Evolutionary conservation across 2,888 invertebrate genomes (phyloP), one percentile per base, ranked within the genome.

Genomic region (Lacanobia oleracea): DNA sequence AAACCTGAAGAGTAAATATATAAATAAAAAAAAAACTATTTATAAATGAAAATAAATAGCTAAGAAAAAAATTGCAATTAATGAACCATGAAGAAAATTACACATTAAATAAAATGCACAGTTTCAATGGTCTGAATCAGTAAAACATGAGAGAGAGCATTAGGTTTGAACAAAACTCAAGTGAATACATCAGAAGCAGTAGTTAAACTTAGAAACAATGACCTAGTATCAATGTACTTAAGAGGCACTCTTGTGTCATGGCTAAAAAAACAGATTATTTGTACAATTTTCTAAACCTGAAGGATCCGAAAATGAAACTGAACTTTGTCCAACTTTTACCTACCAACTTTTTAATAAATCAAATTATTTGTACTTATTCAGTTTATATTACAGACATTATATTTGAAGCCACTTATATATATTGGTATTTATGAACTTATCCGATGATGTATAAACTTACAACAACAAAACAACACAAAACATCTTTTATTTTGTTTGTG

Each of bases 141-240:
- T 8, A 4, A n/a, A 33, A 61, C 40, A 16, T 53, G 27, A 54
- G 57, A 67, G 70, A 59, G 33, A 78, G 40, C 50, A 51, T 62
- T 51, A 65, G 70, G 37, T 59, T 70, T 67, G 0, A 76, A 74
- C 67, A 76, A 76, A 66, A 61, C 23, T 56, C 23, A 65, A 79
- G 72, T 75, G 57, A 72, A 80, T 72, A 71, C 77, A 80, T 67
- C 71, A 59, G 0, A 59, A 59, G 40, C 59, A 71, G 64, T 73
- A 66, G 74, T 72, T 68, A 72, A 50, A 80, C 51, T 66, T 67
- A 78, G 65, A 78, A 63, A 72, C 62, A 75, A 82, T 74, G 75
- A 75, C 75, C 78, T 73, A 82, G 78, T 83, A 82, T 83, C 81
- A 81, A 77, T 72, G 68, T 72, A 61, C 57, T 37, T 37, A 67